Evolutionary conservation across 1,140 invertebrate genomes (phyloP), one percentile per base, ranked within the genome.

Genomic region (Probaryconus sp.): DNA sequence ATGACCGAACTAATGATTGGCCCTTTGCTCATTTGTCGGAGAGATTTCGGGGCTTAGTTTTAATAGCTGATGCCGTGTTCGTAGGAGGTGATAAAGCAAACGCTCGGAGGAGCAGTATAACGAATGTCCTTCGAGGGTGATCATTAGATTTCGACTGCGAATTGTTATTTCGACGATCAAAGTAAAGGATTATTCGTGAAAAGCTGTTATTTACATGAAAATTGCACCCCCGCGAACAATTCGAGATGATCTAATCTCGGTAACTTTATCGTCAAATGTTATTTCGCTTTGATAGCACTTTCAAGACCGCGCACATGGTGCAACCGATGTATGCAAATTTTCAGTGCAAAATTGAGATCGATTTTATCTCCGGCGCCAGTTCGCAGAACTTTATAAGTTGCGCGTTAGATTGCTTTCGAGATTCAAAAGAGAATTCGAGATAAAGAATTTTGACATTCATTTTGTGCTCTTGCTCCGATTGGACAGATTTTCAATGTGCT

Each of bases 271-370:
- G 7, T 38, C 20, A 21, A 16, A 53, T 17, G 38, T 56, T 43
- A 43, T 35, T 58, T 45, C 7, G 6, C 40, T 58, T 45, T 45
- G 53, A 60, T 40, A 38, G 31, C n/a, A 51, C 40, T 65, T 65
- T 55, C 48, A 55, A 65, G 61, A 45, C 30, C n/a, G 10, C 37
- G 3, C 51, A 30, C 17, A 42, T 35, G 24, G 1, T 24, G 1
- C 5, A 31, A 4, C 21, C 21, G n/a, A 31, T 31, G 5, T 31
- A 31, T 31, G 30, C n/a, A 31, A 31, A 31, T 31, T 31, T 31
- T 31, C 2, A 31, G n/a, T 5, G n/a, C 5, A 31, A 31, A 31
- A 7, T 10, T 7, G 3, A 31, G 30, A 31, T 24, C 21, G 21
- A 24, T n/a, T n/a, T 24, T 7, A 24, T 31, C 30, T 31, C 30